These are phyloP conservation scores for Rutilus rutilus DNA, from an alignment of 2,113 vertebrate species.

Conservation along the genomic window DNA sequence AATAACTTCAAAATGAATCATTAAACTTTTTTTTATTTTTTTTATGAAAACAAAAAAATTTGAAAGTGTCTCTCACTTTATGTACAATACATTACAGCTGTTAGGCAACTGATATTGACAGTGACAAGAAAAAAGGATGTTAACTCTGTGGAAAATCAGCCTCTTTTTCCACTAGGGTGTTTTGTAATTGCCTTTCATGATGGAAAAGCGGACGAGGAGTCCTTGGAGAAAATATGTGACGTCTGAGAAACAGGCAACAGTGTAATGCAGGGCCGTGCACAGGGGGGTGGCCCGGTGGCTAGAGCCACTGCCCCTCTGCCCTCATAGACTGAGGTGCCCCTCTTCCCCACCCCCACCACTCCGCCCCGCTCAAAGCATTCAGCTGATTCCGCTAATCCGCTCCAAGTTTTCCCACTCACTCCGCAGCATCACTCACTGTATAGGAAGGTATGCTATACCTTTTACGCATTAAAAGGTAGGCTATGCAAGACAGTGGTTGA, in stretches of 20 bases:
- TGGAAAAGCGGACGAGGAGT: not conserved
- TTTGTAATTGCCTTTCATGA: constrained; percentile 39
- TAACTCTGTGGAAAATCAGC: constrained; percentile 29
- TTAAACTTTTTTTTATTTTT: not conserved
- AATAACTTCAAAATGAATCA: not conserved
- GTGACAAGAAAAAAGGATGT: not conserved
- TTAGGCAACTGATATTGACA: not conserved
- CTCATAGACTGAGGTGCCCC: no score
- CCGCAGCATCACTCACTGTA: no score
- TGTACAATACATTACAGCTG: not conserved
- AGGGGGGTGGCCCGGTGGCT: no score
- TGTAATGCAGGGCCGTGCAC: no score
- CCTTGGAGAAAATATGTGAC: constrained; percentile 29
- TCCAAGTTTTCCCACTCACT: no score
- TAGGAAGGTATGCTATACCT: no score
- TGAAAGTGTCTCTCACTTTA: not conserved
- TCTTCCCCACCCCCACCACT: no score
- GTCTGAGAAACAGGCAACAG: constrained; percentile 17
- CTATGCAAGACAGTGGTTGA: no score
- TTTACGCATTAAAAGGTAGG: no score
- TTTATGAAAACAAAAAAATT: not conserved
- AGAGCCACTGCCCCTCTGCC: no score
- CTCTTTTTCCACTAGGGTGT: constrained; percentile 5
- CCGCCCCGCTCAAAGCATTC: no score
- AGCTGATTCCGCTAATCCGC: no score